A percentile compares a stretch with the other conserved stretches of the same genome.
Evolutionary conservation across 2,113 vertebrate species (phyloP).

Genomic region (Ailuropoda melanoleuca): DNA sequence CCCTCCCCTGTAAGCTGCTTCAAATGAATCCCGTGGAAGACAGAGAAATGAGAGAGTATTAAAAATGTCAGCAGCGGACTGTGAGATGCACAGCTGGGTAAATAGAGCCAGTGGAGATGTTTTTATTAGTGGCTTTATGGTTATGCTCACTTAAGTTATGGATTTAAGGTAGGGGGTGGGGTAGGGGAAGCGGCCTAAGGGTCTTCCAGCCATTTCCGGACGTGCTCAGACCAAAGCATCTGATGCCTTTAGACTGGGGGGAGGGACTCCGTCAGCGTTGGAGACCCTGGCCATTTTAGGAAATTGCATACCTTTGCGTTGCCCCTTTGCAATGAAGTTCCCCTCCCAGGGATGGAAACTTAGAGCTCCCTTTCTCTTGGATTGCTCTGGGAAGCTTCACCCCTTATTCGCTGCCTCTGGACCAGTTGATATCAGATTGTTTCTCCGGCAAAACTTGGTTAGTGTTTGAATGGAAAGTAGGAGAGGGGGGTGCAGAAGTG

Average conservation of each 20-base stretch:
- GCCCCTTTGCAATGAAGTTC: neutral
- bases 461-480: neutral
- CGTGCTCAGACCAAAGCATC: neutral
- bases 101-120: slow-evolving; percentile 68
- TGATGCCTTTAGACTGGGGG: neutral
- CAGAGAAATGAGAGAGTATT: slow-evolving; percentile 66
- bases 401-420: neutral
- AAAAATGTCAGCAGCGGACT: slow-evolving; percentile 72
- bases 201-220: neutral
- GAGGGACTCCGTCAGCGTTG: neutral
- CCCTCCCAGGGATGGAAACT: neutral
- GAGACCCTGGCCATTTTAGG: neutral
- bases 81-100: slow-evolving; percentile 77
- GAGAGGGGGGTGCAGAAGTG: fast-evolving
- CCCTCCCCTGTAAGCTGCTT: slow-evolving; percentile 63
- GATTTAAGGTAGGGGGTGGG: neutral
- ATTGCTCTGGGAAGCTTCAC: neutral
- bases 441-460: neutral
- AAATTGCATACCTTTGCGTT: neutral
- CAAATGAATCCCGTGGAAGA: slow-evolving; percentile 56
- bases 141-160: slow-evolving; percentile 51
- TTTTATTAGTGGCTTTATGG: slow-evolving; percentile 72
- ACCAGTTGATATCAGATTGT: neutral
- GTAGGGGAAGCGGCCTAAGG: neutral
- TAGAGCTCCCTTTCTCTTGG: neutral